Evolutionary conservation across 2,113 vertebrate genomes (phyloP).

Genomic region (Hyperoodon ampullatus): DNA sequence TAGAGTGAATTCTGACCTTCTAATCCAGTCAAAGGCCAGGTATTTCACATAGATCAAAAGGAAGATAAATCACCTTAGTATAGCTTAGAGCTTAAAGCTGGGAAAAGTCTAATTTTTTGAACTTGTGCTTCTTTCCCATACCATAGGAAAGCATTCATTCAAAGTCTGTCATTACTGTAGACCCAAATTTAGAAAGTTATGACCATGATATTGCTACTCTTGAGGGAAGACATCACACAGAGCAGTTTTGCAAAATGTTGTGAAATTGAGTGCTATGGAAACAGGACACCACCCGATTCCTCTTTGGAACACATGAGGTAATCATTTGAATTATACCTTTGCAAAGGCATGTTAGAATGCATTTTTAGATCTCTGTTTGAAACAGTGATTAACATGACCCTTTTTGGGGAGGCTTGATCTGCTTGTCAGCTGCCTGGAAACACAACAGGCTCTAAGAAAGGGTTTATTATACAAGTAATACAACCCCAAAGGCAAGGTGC

Average conservation of each 20-base stretch:
- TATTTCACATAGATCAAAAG: conserved; percentile 41
- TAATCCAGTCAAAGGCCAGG: background rate
- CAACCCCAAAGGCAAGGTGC: background rate
- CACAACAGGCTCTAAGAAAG: conserved; percentile 55
- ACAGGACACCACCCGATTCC: conserved; percentile 58
- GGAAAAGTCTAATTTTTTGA: conserved; percentile 61
- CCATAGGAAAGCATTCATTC: conserved; percentile 69
- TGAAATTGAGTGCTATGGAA: conserved; percentile 74
- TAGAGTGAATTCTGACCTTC: background rate
- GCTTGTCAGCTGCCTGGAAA: conserved; percentile 61
- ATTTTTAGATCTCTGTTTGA: conserved; percentile 69
- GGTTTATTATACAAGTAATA: conserved; percentile 63
- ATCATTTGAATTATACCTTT: conserved; percentile 80
- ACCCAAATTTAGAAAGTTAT: conserved; percentile 77
- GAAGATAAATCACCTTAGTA: background rate
- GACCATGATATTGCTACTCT: conserved; percentile 70
- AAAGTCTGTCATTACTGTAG: conserved; percentile 74
- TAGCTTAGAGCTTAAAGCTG: conserved; percentile 39
- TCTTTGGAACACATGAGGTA: conserved; percentile 70
- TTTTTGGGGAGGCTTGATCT: conserved; percentile 58
- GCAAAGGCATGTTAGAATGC: conserved; percentile 69
- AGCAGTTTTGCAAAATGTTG: conserved; percentile 73
- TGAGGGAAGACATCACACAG: conserved; percentile 73
- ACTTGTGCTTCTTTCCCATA: conserved; percentile 53
- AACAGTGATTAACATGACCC: conserved; percentile 69